These are phyloP conservation scores for Chlorodrepanis virens DNA, from an alignment of 2,113 vertebrate genomes.

Conservation along the genomic window DNA sequence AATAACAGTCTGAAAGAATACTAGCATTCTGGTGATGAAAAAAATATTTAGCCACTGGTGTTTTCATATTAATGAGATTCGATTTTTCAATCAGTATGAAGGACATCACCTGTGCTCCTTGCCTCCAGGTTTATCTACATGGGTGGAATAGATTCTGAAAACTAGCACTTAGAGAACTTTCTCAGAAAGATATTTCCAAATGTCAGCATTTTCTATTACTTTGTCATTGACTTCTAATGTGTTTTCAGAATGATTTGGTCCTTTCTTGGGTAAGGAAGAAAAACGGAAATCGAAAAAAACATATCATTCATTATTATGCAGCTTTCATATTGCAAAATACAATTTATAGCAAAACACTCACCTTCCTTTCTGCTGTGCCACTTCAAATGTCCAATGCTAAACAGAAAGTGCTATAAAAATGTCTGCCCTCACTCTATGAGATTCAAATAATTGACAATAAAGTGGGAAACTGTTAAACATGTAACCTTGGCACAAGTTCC, in stretches of 20 bases:
- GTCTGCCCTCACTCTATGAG: slow-evolving; percentile 65
- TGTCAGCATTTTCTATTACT: slow-evolving; percentile 75
- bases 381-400: slow-evolving; percentile 73
- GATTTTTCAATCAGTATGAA: slow-evolving; percentile 47
- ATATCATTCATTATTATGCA: slow-evolving; percentile 72
- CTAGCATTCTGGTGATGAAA: neutral
- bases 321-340: slow-evolving; percentile 69
- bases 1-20: neutral
- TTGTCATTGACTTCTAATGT: slow-evolving; percentile 75
- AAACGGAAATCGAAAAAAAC: slow-evolving; percentile 67
- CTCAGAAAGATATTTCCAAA: slow-evolving; percentile 61
- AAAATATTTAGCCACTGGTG: neutral
- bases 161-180: slow-evolving; percentile 57
- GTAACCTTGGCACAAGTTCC: slow-evolving; percentile 69
- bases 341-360: slow-evolving; percentile 71
- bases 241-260: slow-evolving; percentile 71
- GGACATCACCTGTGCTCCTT: slow-evolving; percentile 30
- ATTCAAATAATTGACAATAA: slow-evolving; percentile 77
- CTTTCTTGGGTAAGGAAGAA: slow-evolving; percentile 68
- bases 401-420: slow-evolving; percentile 76
- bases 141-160: slow-evolving; percentile 46
- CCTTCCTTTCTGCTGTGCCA: slow-evolving; percentile 60
- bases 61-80: slow-evolving; percentile 42
- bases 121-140: slow-evolving; percentile 16
- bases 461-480: slow-evolving; percentile 68